Evolutionary conservation across 2,113 vertebrate genomes (phyloP).

Genomic region (Trinectes maculatus): DNA sequence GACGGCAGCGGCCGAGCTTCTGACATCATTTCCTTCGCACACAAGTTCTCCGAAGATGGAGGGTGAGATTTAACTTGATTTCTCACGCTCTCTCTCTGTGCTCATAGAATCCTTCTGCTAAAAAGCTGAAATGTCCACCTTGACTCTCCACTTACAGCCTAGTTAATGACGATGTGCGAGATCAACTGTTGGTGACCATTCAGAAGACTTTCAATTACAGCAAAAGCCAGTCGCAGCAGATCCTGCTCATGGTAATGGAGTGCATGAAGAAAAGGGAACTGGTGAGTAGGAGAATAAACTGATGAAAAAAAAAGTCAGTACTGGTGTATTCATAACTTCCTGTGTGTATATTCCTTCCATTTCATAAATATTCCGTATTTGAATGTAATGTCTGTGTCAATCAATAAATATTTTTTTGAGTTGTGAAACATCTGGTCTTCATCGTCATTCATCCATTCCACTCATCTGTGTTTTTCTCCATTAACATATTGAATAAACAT

Average conservation of each 20-base stretch:
- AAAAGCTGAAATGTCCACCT: neutral
- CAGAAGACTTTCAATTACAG: conserved; percentile 98
- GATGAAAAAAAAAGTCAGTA: neutral
- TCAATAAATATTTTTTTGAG: conserved; percentile 75
- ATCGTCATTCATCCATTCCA: conserved; percentile 70
- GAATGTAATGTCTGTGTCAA: conserved; percentile 20
- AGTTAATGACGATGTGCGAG: conserved; percentile 90
- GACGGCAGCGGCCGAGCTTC: conserved; percentile 95
- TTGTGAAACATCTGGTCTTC: conserved; percentile 60
- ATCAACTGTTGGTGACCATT: conserved; percentile 95
- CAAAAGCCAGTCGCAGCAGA: conserved; percentile 92
- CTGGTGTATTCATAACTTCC: neutral
- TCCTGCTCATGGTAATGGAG: conserved; percentile 92
- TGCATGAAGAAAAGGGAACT: conserved; percentile 99
- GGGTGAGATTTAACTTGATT: conserved; percentile 85
- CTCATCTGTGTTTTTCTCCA: conserved; percentile 60
- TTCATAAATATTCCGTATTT: conserved; percentile 2
- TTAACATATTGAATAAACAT: conserved; percentile 72
- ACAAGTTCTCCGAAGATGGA: conserved; percentile 94
- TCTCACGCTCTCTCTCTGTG: neutral
- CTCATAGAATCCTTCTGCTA: too few relatives aligned
- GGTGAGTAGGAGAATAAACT: conserved; percentile 82
- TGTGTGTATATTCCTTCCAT: neutral
- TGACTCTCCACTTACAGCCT: conserved; percentile 75
- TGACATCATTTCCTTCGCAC: conserved; percentile 95